phyloP scores from a whole-genome alignment of 1,140 invertebrate species.

The Aphaenogaster floridana region DNA sequence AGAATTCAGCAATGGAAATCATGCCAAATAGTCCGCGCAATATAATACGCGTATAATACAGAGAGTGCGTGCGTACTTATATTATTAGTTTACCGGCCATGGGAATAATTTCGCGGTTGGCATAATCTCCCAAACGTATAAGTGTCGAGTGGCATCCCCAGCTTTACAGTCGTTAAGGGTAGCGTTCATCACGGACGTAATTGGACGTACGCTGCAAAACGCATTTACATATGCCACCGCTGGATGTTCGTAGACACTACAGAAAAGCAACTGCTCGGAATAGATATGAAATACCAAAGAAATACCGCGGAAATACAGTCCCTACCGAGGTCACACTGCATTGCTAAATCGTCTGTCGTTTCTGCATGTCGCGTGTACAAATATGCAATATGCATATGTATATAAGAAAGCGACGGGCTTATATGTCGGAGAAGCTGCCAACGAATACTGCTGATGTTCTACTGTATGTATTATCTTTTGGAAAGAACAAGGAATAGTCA shows the following conservation, averaged over 20 bases:
- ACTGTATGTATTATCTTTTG: not conserved
- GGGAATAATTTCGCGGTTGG: slow-evolving; percentile 26
- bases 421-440: not conserved
- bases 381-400: not conserved
- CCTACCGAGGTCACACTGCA: not conserved
- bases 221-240: slow-evolving; percentile 48
- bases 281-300: slow-evolving; percentile 60
- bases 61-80: not conserved
- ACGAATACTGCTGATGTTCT: not conserved
- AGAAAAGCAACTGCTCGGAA: not conserved
- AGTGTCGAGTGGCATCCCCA: slow-evolving; percentile 39
- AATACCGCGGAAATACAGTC: slow-evolving; percentile 52
- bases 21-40: not conserved
- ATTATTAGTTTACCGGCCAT: not conserved
- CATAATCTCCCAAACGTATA: slow-evolving; percentile 31
- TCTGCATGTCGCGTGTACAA: slow-evolving; percentile 4
- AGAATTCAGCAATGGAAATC: not conserved
- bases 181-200: slow-evolving; percentile 49
- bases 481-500: not conserved
- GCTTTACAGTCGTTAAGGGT: slow-evolving; percentile 35
- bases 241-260: not conserved
- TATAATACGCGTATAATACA: no score
- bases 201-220: slow-evolving; percentile 23
- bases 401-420: not conserved
- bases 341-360: slow-evolving; percentile 53